phyloP scores from a whole-genome alignment of 1,140 invertebrate species.

The Drosophila virilis region DNA sequence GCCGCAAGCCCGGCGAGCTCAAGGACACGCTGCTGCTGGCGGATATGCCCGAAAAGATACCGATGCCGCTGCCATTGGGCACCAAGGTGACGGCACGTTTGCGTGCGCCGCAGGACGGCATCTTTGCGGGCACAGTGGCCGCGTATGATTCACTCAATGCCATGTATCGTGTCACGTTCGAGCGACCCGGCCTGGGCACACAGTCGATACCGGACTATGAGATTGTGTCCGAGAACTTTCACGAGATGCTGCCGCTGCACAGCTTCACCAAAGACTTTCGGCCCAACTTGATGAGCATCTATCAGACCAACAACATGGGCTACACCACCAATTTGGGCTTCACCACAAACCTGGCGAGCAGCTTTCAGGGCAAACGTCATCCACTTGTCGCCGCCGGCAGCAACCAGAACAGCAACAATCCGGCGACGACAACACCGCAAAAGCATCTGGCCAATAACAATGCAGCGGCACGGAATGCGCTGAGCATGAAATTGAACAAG shows the following conservation, averaged over 20 bases:
- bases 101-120: slow-evolving; percentile 96
- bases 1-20: slow-evolving; percentile 91
- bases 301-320: slow-evolving; percentile 71
- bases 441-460: slow-evolving; percentile 63
- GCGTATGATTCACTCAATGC: slow-evolving; percentile 98
- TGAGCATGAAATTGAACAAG: slow-evolving; percentile 82
- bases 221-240: slow-evolving; percentile 96
- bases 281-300: slow-evolving; percentile 87
- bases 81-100: slow-evolving; percentile 97
- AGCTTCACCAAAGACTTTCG: slow-evolving; percentile 93
- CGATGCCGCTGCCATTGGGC: slow-evolving; percentile 97
- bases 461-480: slow-evolving; percentile 62
- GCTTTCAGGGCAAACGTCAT: slow-evolving; percentile 46
- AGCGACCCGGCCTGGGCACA: slow-evolving; percentile 95
- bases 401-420: slow-evolving; percentile 42
- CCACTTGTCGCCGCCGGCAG: slow-evolving; percentile 6
- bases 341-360: slow-evolving; percentile 57
- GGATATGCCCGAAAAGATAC: slow-evolving; percentile 98
- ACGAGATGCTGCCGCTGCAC: slow-evolving; percentile 94
- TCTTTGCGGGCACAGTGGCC: slow-evolving; percentile 98
- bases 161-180: slow-evolving; percentile 99
- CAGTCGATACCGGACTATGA: slow-evolving; percentile 98
- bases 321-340: slow-evolving; percentile 69
- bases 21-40: slow-evolving; percentile 89
- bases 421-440: slow-evolving; percentile 22